These are phyloP conservation scores for Chirona hameri DNA, from an alignment of 2,888 invertebrate genomes.

Conservation along the genomic window DNA sequence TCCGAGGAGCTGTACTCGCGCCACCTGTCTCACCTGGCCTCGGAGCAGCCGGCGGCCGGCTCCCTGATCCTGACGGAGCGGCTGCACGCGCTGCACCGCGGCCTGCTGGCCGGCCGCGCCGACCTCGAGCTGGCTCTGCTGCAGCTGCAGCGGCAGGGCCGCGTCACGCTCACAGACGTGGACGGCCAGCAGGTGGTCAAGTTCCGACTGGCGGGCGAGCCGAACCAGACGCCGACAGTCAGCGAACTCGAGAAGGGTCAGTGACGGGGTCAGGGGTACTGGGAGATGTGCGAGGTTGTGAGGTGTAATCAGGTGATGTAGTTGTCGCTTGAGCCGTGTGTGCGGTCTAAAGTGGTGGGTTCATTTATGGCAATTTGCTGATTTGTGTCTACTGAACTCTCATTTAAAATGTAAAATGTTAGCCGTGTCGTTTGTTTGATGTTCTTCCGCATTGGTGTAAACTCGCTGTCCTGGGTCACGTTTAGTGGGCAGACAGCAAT, in stretches of 20 bases:
- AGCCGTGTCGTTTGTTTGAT: neutral
- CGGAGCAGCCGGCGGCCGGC: neutral
- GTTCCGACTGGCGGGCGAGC: neutral
- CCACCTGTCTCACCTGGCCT: neutral
- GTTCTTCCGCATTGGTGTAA: neutral
- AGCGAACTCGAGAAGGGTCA: slow-evolving; percentile 31
- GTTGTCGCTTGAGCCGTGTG: too few species aligned
- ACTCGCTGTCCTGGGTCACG: too few species aligned
- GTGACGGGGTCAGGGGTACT: slow-evolving; percentile 23
- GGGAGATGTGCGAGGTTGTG: neutral
- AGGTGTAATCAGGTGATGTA: neutral
- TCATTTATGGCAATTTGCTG: neutral
- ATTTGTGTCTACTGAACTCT: too few species aligned
- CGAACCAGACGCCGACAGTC: slow-evolving; percentile 3
- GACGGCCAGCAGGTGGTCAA: neutral
- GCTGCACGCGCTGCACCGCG: neutral
- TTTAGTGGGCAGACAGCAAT: too few species aligned
- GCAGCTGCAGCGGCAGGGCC: neutral
- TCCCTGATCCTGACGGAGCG: neutral
- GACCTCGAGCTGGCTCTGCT: neutral
- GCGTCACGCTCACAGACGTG: neutral
- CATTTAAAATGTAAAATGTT: neutral
- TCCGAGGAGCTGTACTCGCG: neutral
- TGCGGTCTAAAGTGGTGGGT: neutral
- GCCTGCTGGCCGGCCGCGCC: neutral